These are phyloP conservation scores for Cryptus viduatorius DNA, from an alignment of 2,888 invertebrate genomes.

Conservation along the genomic window DNA sequence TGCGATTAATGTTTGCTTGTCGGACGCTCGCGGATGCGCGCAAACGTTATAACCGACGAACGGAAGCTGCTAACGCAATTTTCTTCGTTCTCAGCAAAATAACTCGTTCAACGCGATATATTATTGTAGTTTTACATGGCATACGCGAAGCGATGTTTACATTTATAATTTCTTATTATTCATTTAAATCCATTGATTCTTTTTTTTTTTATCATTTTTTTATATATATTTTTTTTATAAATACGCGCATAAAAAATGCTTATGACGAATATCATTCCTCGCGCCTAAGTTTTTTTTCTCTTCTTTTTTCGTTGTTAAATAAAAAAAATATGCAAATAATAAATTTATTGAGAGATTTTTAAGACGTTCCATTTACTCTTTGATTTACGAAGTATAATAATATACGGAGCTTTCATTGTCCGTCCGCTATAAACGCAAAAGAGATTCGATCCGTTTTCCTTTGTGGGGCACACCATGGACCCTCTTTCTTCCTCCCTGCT, in stretches of 20 bases:
- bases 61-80: background rate
- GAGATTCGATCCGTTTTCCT: slow-evolving; percentile 11
- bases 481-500: background rate
- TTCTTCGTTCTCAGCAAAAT: slow-evolving; percentile 2
- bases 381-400: too few relatives aligned
- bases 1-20: slow-evolving; percentile 46
- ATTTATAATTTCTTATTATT: background rate
- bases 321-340: background rate
- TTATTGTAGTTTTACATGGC: background rate
- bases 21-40: slow-evolving; percentile 10
- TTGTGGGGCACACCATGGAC: background rate
- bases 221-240: background rate
- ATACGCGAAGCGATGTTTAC: background rate
- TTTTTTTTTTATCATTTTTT: background rate
- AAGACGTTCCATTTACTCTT: background rate
- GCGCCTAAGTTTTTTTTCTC: background rate
- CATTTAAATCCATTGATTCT: background rate
- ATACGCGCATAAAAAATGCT: background rate
- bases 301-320: background rate
- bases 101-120: background rate
- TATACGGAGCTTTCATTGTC: background rate
- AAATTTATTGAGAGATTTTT: background rate
- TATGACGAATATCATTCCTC: background rate
- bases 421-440: background rate
- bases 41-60: background rate